A percentile compares a stretch with the other conserved stretches of the same genome.
Conservation (phyloP, 1,140 invertebrate genomes). For the Euwallacea fornicatus region DNA sequence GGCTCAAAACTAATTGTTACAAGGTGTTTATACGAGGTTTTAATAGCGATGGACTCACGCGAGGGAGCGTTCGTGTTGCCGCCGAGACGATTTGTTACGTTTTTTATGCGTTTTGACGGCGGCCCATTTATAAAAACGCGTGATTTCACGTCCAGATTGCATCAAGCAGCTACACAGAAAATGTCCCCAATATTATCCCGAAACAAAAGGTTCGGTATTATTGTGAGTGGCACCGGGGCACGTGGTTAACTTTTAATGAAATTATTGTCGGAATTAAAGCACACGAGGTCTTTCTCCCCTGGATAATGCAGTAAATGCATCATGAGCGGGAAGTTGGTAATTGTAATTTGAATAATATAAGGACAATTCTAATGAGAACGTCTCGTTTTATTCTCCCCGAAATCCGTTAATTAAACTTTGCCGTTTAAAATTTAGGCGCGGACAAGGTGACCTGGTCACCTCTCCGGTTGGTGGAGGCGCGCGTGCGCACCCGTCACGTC, state of each 20-base stretch:
- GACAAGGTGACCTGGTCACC: no score
- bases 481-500: no score
- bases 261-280: slow-evolving; percentile 49
- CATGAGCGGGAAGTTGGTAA: slow-evolving; percentile 49
- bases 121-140: no score
- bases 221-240: slow-evolving; percentile 38
- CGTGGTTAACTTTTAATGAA: slow-evolving; percentile 50
- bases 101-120: slow-evolving; percentile 15
- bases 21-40: slow-evolving; percentile 44
- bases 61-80: slow-evolving; percentile 23
- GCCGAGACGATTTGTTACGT: slow-evolving; percentile 22
- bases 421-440: slow-evolving; percentile 10
- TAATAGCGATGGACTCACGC: slow-evolving; percentile 39
- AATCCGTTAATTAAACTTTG: slow-evolving; percentile 31
- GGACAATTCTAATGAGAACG: slow-evolving; percentile 48
- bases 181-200: no score
- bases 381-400: slow-evolving; percentile 26
- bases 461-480: no score
- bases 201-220: background rate
- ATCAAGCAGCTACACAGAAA: no score
- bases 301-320: slow-evolving; percentile 50
- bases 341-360: slow-evolving; percentile 52
- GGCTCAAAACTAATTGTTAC: slow-evolving; percentile 42
- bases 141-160: no score
- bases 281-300: slow-evolving; percentile 41